Percentiles rank a stretch among this genome's conserved stretches.
phyloP scores from a whole-genome alignment of 2,888 invertebrate genomes.

The Arrhopalites spinosus region DNA sequence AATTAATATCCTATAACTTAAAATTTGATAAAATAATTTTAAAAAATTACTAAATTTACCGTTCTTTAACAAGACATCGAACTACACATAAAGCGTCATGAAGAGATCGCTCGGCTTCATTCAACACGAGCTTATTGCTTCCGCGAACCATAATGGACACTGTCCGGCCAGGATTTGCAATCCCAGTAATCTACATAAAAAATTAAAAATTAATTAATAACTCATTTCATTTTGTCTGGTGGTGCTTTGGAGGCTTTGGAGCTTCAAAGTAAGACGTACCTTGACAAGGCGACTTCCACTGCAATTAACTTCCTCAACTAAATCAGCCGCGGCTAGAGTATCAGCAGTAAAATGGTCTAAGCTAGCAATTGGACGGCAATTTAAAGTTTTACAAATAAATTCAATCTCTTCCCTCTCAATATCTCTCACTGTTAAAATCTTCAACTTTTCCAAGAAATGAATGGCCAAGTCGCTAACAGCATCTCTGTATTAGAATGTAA shows the following conservation, averaged over 20 bases:
- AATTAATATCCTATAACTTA: background rate
- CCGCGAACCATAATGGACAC: constrained; percentile 91
- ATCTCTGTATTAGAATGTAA: constrained; percentile 69
- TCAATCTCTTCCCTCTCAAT: constrained; percentile 98
- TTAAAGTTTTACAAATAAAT: constrained; percentile 92
- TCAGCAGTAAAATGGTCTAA: constrained; percentile 95
- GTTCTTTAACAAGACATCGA: constrained; percentile 92
- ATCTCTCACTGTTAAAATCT: constrained; percentile 97
- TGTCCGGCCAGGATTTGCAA: constrained; percentile 84
- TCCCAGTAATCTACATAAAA: constrained; percentile 74
- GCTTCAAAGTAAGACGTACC: too few relatives aligned
- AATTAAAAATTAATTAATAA: constrained; percentile 18
- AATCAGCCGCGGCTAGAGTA: constrained; percentile 86
- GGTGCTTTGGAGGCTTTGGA: background rate
- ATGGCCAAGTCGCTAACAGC: constrained; percentile 95
- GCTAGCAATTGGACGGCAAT: constrained; percentile 96
- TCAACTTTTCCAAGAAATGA: constrained; percentile 98
- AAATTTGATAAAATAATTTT: background rate
- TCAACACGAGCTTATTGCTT: constrained; percentile 84
- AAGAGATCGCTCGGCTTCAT: constrained; percentile 87
- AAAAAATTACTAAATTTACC: constrained; percentile 58
- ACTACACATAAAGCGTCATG: constrained; percentile 93
- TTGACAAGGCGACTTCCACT: constrained; percentile 90
- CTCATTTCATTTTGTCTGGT: background rate
- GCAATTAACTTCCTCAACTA: constrained; percentile 90